phyloP scores from a whole-genome alignment of 2,113 vertebrate species.

The Axis porcinus region DNA sequence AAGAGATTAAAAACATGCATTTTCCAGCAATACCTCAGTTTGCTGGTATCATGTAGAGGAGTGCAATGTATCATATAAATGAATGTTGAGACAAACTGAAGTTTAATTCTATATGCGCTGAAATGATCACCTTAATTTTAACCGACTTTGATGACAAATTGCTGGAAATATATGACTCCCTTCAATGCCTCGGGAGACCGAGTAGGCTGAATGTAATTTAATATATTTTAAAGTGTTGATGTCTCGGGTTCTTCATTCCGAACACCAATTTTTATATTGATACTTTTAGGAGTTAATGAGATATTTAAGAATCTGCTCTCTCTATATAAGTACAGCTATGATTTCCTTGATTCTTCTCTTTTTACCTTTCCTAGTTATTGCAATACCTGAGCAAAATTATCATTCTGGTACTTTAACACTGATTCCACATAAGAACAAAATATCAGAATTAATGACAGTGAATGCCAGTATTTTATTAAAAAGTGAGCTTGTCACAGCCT shows the following conservation, averaged over 20 bases:
- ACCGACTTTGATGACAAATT: conserved; percentile 52
- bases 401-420: neutral
- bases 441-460: neutral
- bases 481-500: neutral
- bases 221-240: conserved; percentile 50
- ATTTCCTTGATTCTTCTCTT: neutral
- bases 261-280: conserved; percentile 37
- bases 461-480: neutral
- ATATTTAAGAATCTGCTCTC: conserved; percentile 40
- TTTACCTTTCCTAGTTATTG: neutral
- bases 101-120: conserved; percentile 37
- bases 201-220: conserved; percentile 17
- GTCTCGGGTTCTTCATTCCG: conserved; percentile 19
- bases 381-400: conserved; percentile 10
- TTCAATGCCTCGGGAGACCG: conserved; percentile 20
- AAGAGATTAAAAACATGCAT: neutral
- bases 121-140: conserved; percentile 64
- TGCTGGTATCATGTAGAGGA: neutral
- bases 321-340: neutral
- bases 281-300: conserved; percentile 33
- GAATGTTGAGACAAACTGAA: conserved; percentile 41
- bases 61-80: neutral
- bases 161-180: conserved; percentile 36
- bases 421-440: conserved; percentile 16
- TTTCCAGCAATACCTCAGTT: neutral